Percentiles rank a stretch among this genome's conserved stretches.
These are phyloP conservation scores for Orthonyx spaldingii DNA, from an alignment of 2,113 vertebrate genomes.

Conservation along the genomic window DNA sequence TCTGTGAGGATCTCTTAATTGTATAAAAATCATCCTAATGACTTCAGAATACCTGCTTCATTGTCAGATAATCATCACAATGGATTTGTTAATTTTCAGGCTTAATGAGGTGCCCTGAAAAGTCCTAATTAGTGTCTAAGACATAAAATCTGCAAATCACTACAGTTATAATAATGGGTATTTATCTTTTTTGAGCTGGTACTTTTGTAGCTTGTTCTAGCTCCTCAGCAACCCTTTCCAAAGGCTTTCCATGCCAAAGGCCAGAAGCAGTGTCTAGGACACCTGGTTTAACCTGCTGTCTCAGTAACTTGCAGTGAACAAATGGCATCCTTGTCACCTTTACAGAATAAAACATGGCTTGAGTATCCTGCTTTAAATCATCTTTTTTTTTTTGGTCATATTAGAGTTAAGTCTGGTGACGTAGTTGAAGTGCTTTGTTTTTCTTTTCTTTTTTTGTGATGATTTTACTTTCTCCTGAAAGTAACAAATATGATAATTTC, in stretches of 20 bases:
- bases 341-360: neutral
- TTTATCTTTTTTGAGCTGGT: neutral
- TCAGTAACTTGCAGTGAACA: neutral
- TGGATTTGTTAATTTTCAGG: neutral
- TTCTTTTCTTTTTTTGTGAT: neutral
- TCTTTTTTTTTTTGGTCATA: neutral
- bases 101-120: neutral
- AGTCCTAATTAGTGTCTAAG: neutral
- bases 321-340: neutral
- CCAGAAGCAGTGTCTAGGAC: neutral
- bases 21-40: neutral
- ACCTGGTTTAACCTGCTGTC: neutral
- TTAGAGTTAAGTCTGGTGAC: neutral
- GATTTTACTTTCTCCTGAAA: neutral
- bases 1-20: neutral
- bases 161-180: neutral
- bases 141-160: neutral
- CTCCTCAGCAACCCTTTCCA: neutral
- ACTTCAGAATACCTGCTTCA: neutral
- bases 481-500: neutral
- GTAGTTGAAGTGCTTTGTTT: neutral
- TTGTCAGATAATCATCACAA: neutral
- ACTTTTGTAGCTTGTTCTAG: neutral
- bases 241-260: neutral
- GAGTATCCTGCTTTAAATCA: neutral